Base-by-base conservation (phyloP, 2,113 vertebrate genomes). In the Picathartes gymnocephalus region DNA sequence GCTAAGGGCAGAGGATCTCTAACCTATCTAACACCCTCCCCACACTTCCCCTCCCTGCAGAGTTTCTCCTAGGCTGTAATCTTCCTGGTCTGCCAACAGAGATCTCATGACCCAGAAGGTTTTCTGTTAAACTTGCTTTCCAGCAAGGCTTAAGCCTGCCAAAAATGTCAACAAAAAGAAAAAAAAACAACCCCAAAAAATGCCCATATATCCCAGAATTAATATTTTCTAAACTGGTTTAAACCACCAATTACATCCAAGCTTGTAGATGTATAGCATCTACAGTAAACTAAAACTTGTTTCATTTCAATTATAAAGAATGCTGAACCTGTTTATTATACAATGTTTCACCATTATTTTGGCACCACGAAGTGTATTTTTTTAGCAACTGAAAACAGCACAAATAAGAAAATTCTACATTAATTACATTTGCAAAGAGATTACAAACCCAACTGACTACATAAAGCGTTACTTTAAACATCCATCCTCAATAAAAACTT, bases 81-180 rank as follows among this genome's bases (percentile, higher is more conserved):
- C 48, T 56, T 87, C 65, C 76, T 54, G 42, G 25, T 42, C 64
- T 86, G 69, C 21, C 78, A 84, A 62, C 17, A 73, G 17, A 84
- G 40, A 94, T 42, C 62, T 71, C 37, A 61, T 6, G 25, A 77
- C n/a, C 48, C 80, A 80, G 72, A 83, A 90, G 30, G 64, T 54
- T 83, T 95, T 85, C 85, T 94, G 65, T 56, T 83, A 64, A 95
- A 90, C 44, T n/a, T 65, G 56, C 39, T 51, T 92, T 83, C 64
- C 58, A 92, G 51, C 30, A 64, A 71, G 44, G 83, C 9, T 23
- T 65, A 86, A 84, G 33, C 33, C 56, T 74, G 80, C 18, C 51
- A 71, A 84, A 91, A 47, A 27, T 2, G 21, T 69, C 28, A 77
- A 56, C 8, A 44, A 54, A 58, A 81, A 83, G 1, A 13, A 65